Base-by-base conservation (phyloP, 2,888 invertebrate genomes). In the Monopis laevigella region DNA sequence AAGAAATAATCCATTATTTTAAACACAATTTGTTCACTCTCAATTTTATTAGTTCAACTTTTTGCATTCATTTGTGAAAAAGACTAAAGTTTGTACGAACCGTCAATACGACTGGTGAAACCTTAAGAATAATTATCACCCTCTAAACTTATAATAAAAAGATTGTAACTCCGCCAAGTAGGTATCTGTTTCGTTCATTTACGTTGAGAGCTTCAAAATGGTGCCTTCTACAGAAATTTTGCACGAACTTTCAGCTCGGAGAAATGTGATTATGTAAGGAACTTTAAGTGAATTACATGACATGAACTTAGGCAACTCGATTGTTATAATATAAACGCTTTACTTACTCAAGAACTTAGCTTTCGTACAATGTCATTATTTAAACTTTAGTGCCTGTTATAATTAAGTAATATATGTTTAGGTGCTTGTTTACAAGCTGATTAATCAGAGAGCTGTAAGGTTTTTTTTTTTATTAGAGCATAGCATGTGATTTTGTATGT, bases 271-370 rank as follows among this genome's bases (percentile, higher is more conserved):
- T 71, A 73, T 65, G 60, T 67, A 56, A 57, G 56, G 45, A 71
- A 72, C 65, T 68, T 69, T 66, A 70, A 70, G 67, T 63, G 65
- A 68, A 70, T 70, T 69, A 64, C 66, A 67, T 59, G 57, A 65
- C 69, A 67, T 64, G 64, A 67, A 69, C 64, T 72, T 62, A 56
- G 54, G 55, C 64, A 70, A 64, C 63, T 65, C 62, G 64, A 68
- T 72, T 71, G 69, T 71, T 72, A 57, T 58, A 62, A 65, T 60
- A 61, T 66, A 66, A 72, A 65, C 61, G 59, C 56, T 65, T 71
- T 65, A 63, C n/a, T 29, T 11, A 29, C 29, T 21, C 7, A 29
- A n/a, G 55, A 65, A 70, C 62, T 66, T 70, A 59, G 60, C 57
- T 63, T 55, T 65, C 50, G 55, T 56, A 55, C 52, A 64, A 64